phyloP scores from a whole-genome alignment of 2,888 invertebrate species.

The Drosophila greeni region DNA sequence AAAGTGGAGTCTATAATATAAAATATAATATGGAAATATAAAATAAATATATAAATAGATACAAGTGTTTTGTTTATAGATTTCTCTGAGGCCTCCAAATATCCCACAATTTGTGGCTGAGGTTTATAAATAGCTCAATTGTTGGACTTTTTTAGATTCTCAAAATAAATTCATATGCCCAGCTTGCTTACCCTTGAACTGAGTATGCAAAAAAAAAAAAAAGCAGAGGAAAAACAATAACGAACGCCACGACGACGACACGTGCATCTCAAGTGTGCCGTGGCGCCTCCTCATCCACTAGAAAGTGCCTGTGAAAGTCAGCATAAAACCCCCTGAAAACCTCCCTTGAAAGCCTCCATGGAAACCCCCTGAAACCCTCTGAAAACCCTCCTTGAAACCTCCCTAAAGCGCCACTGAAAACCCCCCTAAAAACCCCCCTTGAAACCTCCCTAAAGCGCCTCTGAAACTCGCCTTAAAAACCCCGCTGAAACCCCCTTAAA shows the following conservation, averaged over 20 bases:
- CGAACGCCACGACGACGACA: conserved; percentile 41
- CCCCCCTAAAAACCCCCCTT: not conserved
- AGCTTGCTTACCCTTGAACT: conserved; percentile 23
- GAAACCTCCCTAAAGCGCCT: no score
- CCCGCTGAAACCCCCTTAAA: not conserved
- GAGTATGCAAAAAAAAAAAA: conserved; percentile 16
- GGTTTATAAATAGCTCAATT: conserved; percentile 10
- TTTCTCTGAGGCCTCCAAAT: not conserved
- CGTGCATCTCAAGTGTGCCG: conserved; percentile 36
- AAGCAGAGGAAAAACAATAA: conserved; percentile 22
- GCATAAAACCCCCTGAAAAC: not conserved
- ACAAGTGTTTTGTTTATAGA: no score
- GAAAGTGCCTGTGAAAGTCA: not conserved
- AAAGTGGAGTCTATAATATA: no score
- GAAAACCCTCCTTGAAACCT: not conserved
- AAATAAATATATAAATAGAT: no score
- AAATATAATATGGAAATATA: no score
- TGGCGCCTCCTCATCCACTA: not conserved
- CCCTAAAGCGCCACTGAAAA: no score
- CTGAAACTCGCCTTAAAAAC: no score
- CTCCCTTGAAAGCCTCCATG: not conserved
- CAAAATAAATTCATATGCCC: conserved; percentile 6
- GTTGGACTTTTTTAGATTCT: conserved; percentile 7
- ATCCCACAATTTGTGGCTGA: not conserved
- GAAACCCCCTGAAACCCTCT: not conserved